Evolutionary conservation across 2,113 vertebrate species (phyloP), one percentile per base, ranked within the genome.

Genomic region (Pteronura brasiliensis): DNA sequence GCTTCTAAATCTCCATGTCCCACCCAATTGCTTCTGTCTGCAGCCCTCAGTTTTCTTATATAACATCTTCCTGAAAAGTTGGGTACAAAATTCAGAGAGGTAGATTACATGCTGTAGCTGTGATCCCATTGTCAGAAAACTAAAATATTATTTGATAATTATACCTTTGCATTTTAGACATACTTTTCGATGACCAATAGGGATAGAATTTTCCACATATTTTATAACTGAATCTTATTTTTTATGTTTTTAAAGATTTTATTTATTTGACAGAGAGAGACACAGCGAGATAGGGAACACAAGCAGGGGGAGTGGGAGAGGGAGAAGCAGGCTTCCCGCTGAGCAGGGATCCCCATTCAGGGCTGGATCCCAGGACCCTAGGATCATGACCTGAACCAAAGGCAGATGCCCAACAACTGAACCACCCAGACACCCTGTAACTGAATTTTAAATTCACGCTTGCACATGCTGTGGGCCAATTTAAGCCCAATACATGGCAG

Each of bases 111-210:
- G 11, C 12, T 80, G 1, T 84, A 29, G 83, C 3, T 90, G 7
- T 74, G 15, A 23, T 88, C 21, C 25, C 97, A 0, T 77, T 76
- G 23, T 94, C 34, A 49, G 79, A 85, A 93, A 95, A 31, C 31
- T 90, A 93, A 88, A 93, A 90, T 92, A 84, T 34, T 65, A 85
- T 80, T 92, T 83, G 25, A 65, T 92, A 96, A 90, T 88, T 95
- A 76, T 42, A 57, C 12, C 15, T 91, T 95, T 77, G 1, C 49
- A n/a, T 84, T 96, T 94, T 88, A 93, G 36, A 77, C 7, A 82
- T 2, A 72, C 44, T 76, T 23, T 80, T 90, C 15, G 93, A 8
- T 81, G 65, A 13, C 42, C 93, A 61, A 88, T 69, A 69, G 63
- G 23, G 34, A 34, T 90, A 84, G 29, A 96, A 39, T 88, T 90